Percentiles rank a stretch among this genome's conserved stretches.
These are phyloP conservation scores for Sphaerophoria rueppellii DNA, from an alignment of 2,888 invertebrate genomes.

Conservation along the genomic window DNA sequence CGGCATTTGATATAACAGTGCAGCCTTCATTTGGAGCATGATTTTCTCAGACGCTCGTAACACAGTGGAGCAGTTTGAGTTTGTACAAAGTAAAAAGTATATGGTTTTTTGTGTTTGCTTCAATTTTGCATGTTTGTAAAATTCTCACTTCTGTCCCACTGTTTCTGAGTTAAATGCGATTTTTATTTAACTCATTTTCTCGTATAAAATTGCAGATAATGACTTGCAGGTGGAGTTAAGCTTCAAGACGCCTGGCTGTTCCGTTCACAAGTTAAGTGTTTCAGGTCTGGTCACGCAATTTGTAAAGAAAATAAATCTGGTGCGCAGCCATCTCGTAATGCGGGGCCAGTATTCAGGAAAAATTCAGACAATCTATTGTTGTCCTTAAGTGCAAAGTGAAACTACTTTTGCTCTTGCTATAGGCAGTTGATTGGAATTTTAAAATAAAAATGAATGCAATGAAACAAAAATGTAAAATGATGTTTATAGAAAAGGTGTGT, in stretches of 20 bases:
- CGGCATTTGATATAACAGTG: slow-evolving; percentile 18
- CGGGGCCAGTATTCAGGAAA: slow-evolving; percentile 6
- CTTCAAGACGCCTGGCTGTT: slow-evolving; percentile 27
- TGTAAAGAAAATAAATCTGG: background rate
- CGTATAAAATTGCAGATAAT: slow-evolving; percentile 51
- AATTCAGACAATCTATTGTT: no score
- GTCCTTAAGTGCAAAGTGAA: slow-evolving; percentile 10
- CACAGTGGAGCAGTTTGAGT: background rate
- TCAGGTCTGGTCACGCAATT: slow-evolving; percentile 46
- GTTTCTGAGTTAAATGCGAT: background rate
- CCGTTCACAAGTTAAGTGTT: slow-evolving; percentile 29
- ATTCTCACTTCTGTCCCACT: background rate
- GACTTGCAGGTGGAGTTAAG: slow-evolving; percentile 34
- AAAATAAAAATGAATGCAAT: slow-evolving; percentile 34
- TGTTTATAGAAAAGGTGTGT: slow-evolving; percentile 45
- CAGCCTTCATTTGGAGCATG: slow-evolving; percentile 53
- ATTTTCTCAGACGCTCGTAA: background rate
- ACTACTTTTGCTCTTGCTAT: slow-evolving; percentile 3
- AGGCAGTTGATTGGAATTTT: slow-evolving; percentile 24
- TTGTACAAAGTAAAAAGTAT: background rate
- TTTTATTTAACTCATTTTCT: slow-evolving; percentile 1
- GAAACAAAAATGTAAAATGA: background rate
- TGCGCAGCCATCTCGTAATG: slow-evolving; percentile 7
- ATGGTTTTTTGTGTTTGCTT: background rate
- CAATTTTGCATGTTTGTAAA: background rate